A percentile compares a stretch with the other conserved stretches of the same genome.
Evolutionary conservation across 2,888 invertebrate species (phyloP).

Genomic region (Adelphocoris suturalis): DNA sequence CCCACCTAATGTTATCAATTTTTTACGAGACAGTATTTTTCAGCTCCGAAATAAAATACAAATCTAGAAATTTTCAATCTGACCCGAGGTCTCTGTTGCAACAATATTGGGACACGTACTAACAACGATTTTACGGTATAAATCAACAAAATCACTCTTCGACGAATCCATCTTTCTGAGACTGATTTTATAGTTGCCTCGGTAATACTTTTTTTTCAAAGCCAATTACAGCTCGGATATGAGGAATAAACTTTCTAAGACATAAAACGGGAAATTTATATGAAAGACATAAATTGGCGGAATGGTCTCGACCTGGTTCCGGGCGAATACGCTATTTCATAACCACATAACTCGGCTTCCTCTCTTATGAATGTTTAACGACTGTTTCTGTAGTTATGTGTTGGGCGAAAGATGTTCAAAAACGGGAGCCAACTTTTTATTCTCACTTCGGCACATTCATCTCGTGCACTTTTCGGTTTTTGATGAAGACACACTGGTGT

Average conservation of each 20-base stretch:
- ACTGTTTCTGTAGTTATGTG: constrained; percentile 12
- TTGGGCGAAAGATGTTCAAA: neutral
- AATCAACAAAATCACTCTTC: no score
- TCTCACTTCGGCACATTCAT: neutral
- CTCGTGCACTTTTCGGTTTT: neutral
- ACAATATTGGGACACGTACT: no score
- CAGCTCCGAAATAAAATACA: no score
- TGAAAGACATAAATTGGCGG: constrained; percentile 6
- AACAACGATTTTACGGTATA: no score
- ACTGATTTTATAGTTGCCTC: no score
- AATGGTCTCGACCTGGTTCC: constrained; percentile 27
- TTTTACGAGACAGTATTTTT: no score
- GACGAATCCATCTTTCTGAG: no score
- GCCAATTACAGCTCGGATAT: neutral
- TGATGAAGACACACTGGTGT: neutral
- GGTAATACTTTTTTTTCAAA: neutral
- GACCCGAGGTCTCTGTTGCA: no score
- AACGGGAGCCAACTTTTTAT: neutral
- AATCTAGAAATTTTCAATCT: no score
- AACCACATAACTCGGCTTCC: neutral
- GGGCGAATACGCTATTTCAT: constrained; percentile 22
- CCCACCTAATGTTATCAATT: no score
- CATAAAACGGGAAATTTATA: constrained; percentile 21
- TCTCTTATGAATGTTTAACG: constrained; percentile 29
- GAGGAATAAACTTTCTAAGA: neutral